These are phyloP conservation scores for Apodemus agrarius DNA, from an alignment of 2,797 vertebrate species.

Conservation along the genomic window DNA sequence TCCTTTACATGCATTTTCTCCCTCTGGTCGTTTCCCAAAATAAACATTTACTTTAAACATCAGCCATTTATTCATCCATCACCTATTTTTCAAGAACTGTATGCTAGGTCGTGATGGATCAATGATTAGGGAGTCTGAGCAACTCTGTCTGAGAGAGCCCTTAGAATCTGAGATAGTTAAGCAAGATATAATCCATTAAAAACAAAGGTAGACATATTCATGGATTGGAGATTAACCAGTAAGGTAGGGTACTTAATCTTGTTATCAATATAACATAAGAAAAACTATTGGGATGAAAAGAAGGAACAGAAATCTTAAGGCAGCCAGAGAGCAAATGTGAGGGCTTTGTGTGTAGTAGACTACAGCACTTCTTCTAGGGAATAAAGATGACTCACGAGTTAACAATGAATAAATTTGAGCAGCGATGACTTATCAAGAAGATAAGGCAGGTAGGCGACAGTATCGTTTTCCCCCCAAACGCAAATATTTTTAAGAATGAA, in stretches of 20 bases:
- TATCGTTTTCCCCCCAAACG: neutral
- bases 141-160: neutral
- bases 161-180: neutral
- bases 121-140: neutral
- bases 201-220: neutral
- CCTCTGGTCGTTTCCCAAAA: neutral
- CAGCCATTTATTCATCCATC: neutral
- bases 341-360: neutral
- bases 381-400: neutral
- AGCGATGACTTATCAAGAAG: neutral
- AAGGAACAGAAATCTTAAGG: neutral
- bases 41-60: neutral
- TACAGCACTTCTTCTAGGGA: neutral
- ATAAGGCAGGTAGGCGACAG: neutral
- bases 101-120: neutral
- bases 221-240: neutral
- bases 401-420: neutral
- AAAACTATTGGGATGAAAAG: neutral
- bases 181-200: neutral
- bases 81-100: neutral
- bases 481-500: conserved; percentile 5
- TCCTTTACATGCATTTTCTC: neutral
- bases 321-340: neutral
- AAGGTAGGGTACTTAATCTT: neutral
- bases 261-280: neutral